These are phyloP conservation scores for Megaceryle alcyon DNA, from an alignment of 2,797 vertebrate genomes.

Conservation along the genomic window DNA sequence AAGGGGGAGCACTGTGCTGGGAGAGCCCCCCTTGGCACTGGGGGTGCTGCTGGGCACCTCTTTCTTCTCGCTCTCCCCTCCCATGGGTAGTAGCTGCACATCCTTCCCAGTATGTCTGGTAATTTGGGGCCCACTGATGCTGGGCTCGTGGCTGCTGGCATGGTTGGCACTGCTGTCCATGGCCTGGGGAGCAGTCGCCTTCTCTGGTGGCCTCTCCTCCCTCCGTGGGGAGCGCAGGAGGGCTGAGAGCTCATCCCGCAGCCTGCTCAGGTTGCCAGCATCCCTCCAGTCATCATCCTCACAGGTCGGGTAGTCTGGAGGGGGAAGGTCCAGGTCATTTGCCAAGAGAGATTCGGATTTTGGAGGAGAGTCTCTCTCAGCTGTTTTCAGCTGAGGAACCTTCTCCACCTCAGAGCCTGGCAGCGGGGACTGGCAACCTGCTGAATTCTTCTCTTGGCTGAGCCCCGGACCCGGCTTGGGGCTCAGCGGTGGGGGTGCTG, in stretches of 20 bases:
- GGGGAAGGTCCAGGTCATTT: conserved; percentile 39
- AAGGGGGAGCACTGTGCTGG: background rate
- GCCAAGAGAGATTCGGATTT: background rate
- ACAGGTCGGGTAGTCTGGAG: conserved; percentile 19
- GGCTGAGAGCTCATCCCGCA: conserved; percentile 72
- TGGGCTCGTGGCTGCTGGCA: background rate
- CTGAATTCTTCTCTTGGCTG: background rate
- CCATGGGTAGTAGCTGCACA: rapidly evolving
- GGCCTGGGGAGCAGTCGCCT: background rate
- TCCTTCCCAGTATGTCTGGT: background rate
- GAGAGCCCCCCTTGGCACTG: background rate
- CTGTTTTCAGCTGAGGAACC: background rate
- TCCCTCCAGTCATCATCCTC: conserved; percentile 71
- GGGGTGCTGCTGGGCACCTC: background rate
- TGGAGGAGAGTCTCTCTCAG: background rate
- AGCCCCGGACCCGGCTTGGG: background rate
- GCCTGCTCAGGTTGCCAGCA: conserved; percentile 66
- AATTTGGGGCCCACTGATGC: background rate
- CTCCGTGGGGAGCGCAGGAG: conserved; percentile 66
- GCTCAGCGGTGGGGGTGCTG: background rate
- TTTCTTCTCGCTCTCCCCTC: background rate
- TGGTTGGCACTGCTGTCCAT: rapidly evolving
- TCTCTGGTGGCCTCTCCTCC: conserved; percentile 43
- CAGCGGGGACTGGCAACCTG: background rate
- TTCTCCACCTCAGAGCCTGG: background rate